phyloP scores from a whole-genome alignment of 2,797 vertebrate species.

The Meriones psammophilus region DNA sequence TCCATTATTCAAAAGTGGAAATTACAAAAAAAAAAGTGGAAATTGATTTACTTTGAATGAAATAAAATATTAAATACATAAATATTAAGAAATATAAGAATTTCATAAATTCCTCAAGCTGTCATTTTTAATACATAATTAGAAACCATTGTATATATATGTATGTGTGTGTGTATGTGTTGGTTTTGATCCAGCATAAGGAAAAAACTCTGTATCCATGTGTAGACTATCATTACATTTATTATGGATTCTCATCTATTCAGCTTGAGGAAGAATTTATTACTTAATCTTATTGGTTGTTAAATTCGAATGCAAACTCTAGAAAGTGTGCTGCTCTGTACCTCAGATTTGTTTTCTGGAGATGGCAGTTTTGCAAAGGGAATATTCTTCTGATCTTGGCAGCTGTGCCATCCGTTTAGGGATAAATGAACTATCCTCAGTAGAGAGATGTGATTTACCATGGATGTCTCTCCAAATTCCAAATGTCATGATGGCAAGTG shows the following conservation, averaged over 20 bases:
- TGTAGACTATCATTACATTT: neutral
- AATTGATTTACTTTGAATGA: neutral
- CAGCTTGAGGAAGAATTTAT: neutral
- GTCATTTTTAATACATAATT: neutral
- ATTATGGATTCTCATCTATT: neutral
- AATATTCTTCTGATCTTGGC: neutral
- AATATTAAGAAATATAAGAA: neutral
- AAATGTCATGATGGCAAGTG: neutral
- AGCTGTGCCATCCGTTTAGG: neutral
- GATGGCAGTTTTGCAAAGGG: neutral
- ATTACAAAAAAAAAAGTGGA: neutral
- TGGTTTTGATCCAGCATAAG: neutral
- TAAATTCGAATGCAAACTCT: neutral
- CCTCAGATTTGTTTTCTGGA: neutral
- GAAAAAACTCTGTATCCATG: neutral
- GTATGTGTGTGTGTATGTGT: no score
- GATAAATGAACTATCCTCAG: neutral
- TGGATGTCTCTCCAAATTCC: neutral
- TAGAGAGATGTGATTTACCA: neutral
- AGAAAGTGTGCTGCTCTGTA: neutral
- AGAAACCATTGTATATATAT: neutral
- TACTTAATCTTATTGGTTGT: neutral
- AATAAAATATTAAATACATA: neutral
- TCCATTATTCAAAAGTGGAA: neutral
- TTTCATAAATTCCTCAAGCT: neutral